Evolutionary conservation across 64 coral and sea anemone species (phyloP).

Genomic region (Cladopsammia gracilis): DNA sequence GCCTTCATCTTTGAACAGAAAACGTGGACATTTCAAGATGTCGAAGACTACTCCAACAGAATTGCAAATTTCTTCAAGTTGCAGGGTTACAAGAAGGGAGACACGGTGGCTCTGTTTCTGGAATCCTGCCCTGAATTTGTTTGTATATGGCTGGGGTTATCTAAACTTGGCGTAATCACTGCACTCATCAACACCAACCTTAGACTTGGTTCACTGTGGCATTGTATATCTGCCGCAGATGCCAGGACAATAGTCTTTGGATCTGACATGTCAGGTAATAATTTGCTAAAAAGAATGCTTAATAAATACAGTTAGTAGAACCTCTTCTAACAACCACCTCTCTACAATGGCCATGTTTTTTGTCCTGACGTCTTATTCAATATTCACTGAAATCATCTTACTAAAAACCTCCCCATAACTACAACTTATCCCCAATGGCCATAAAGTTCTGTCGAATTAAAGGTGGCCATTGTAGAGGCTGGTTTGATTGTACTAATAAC

Average conservation of each 20-base stretch:
- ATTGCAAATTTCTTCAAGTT: conserved; percentile 91
- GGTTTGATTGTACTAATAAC: no score
- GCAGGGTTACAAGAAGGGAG: conserved; percentile 85
- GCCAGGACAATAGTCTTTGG: conserved; percentile 78
- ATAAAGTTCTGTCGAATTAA: no score
- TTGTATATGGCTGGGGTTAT: conserved; percentile 79
- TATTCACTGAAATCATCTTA: no score
- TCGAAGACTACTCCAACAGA: conserved; percentile 75
- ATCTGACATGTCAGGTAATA: conserved; percentile 67
- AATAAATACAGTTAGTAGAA: no score
- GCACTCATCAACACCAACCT: conserved; percentile 86
- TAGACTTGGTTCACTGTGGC: conserved; percentile 62
- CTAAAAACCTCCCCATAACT: no score
- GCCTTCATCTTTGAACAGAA: conserved; percentile 91
- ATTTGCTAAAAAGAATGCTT: no score
- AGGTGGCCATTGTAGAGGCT: no score
- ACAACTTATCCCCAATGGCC: no score
- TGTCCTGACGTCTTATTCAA: no score
- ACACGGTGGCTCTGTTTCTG: conserved; percentile 86
- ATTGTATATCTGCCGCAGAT: conserved; percentile 73
- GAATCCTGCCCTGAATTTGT: conserved; percentile 86
- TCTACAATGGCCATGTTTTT: no score
- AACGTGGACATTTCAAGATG: conserved; percentile 93
- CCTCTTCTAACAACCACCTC: no score
- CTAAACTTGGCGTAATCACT: conserved; percentile 89